A percentile compares a stretch with the other conserved stretches of the same genome.
These are phyloP conservation scores for Aplochiton taeniatus DNA, from an alignment of 2,797 vertebrate genomes.

Conservation along the genomic window DNA sequence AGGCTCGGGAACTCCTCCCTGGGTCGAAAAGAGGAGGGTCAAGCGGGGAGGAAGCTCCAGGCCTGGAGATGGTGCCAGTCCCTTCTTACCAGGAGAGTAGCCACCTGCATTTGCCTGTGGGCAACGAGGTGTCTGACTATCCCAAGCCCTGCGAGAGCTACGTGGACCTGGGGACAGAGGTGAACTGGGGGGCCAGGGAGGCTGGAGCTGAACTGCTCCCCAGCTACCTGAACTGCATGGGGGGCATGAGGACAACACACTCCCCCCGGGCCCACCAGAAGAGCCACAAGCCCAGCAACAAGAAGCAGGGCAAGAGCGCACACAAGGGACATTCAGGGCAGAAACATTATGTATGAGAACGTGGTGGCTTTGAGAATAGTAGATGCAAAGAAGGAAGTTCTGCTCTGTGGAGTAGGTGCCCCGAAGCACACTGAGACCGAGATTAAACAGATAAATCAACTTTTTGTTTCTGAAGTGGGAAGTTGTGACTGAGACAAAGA, in stretches of 20 bases:
- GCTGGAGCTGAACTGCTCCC: conserved; percentile 53
- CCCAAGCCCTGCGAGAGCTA: conserved; percentile 54
- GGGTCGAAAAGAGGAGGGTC: not conserved
- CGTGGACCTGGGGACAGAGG: conserved; percentile 30
- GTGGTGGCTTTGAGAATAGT: conserved; percentile 8
- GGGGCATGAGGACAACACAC: conserved; percentile 41
- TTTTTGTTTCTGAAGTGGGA: conserved; percentile 39
- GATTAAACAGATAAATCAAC: conserved; percentile 47
- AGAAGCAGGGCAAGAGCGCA: conserved; percentile 40
- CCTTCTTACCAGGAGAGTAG: conserved; percentile 42
- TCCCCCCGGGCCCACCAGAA: conserved; percentile 48
- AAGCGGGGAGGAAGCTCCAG: conserved; percentile 2
- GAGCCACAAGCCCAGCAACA: conserved; percentile 40
- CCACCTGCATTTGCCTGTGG: conserved; percentile 32
- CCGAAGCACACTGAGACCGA: conserved; percentile 37
- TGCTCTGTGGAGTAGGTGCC: conserved; percentile 43
- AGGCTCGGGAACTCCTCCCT: conserved; percentile 13
- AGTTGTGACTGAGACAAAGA: conserved; percentile 28
- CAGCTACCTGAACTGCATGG: conserved; percentile 69
- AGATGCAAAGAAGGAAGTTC: conserved; percentile 13
- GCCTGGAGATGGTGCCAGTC: not conserved
- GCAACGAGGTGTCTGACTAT: conserved; percentile 4
- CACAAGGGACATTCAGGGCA: conserved; percentile 51
- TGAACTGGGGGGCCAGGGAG: conserved; percentile 42
- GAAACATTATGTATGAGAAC: conserved; percentile 73